phyloP scores from a whole-genome alignment of 2,113 vertebrate species.

The Setophaga petechia region DNA sequence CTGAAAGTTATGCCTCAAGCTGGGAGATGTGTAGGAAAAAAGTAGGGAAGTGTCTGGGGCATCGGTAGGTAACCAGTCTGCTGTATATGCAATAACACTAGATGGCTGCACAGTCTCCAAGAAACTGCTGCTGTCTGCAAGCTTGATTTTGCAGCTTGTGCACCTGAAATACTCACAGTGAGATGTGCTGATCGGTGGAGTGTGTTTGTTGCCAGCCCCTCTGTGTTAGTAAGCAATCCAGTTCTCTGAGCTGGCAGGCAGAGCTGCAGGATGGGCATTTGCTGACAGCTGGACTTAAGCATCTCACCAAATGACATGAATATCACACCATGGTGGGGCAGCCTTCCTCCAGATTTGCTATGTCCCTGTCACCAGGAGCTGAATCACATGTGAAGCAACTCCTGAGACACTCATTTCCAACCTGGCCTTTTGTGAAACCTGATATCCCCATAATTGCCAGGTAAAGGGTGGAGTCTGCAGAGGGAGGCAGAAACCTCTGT shows the following conservation, averaged over 20 bases:
- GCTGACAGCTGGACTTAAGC: background rate
- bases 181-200: background rate
- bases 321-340: background rate
- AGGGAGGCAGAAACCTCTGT: background rate
- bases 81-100: background rate
- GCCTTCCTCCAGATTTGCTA: background rate
- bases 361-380: background rate
- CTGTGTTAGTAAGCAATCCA: background rate
- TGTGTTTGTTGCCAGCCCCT: background rate
- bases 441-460: background rate
- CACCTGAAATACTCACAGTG: background rate
- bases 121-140: background rate
- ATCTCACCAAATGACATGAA: background rate
- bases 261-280: background rate
- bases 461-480: background rate
- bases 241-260: background rate
- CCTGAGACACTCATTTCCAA: background rate
- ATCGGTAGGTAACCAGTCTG: background rate
- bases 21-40: background rate
- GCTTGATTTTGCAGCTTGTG: background rate
- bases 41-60: background rate
- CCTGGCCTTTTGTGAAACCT: background rate
- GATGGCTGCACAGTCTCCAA: slow-evolving; percentile 10
- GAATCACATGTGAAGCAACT: background rate
- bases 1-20: background rate